Percentiles rank a stretch among this genome's conserved stretches.
phyloP scores from a whole-genome alignment of 2,113 vertebrate genomes.

The Aviceda subcristata region DNA sequence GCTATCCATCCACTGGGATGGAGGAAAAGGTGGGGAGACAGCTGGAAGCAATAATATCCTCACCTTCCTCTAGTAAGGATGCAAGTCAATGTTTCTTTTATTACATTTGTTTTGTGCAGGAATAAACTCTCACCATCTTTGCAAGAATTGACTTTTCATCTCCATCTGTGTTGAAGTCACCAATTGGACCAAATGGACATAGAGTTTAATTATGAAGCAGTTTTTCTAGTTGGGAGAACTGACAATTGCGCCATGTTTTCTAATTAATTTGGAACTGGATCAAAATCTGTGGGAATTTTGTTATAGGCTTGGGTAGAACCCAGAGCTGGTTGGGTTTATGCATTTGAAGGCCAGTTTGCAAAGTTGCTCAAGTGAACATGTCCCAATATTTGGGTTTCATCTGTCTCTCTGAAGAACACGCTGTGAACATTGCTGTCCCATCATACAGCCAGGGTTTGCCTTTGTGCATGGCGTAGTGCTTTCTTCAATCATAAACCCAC shows the following conservation, averaged over 20 bases:
- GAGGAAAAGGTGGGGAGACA: not conserved
- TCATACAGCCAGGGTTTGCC: too few relatives aligned
- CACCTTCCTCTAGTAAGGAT: not conserved
- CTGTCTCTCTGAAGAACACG: not conserved
- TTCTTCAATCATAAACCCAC: not conserved
- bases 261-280: not conserved
- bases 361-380: not conserved
- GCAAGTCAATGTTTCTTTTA: not conserved
- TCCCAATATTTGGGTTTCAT: not conserved
- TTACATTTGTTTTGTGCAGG: not conserved
- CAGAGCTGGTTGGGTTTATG: not conserved
- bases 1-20: not conserved
- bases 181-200: not conserved
- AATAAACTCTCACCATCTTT: not conserved
- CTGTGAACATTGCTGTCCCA: not conserved
- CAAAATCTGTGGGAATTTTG: not conserved
- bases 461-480: not conserved
- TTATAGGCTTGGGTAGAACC: not conserved
- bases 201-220: not conserved
- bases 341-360: not conserved
- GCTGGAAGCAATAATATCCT: not conserved
- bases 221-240: not conserved
- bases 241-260: not conserved
- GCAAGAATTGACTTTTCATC: not conserved
- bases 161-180: not conserved